Evolutionary conservation across 2,797 vertebrate species (phyloP).

Genomic region (Prionace glauca): DNA sequence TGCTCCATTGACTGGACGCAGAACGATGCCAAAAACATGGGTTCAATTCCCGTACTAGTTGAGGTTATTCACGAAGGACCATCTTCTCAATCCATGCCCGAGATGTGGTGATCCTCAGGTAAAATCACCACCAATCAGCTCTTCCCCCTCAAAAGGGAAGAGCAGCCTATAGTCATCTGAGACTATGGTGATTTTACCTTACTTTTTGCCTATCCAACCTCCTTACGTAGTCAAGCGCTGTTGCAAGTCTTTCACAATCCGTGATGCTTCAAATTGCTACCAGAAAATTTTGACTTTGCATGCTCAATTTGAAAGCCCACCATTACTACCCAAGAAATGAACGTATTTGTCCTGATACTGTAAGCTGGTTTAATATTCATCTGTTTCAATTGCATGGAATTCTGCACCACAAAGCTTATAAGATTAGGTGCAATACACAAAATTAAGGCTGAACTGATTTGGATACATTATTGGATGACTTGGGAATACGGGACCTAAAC

Average conservation of each 20-base stretch:
- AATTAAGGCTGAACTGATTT: background rate
- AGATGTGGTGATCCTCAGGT: no score
- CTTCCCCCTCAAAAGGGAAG: no score
- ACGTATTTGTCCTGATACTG: background rate
- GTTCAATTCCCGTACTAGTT: no score
- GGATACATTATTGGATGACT: background rate
- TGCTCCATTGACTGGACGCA: background rate
- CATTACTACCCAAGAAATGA: background rate
- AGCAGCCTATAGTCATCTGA: no score
- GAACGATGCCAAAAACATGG: no score
- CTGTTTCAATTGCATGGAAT: background rate
- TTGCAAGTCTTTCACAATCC: background rate
- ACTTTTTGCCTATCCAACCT: no score
- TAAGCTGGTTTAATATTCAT: background rate
- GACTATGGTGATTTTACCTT: no score
- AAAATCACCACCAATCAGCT: no score
- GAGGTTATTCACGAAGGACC: no score
- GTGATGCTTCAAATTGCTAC: background rate
- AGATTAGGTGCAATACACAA: background rate
- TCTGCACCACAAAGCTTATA: background rate
- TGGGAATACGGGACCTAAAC: no score
- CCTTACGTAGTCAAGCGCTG: background rate
- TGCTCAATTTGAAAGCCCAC: background rate
- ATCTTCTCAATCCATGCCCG: no score
- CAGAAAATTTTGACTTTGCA: background rate